These are phyloP conservation scores for Acanthococcus lagerstroemiae DNA, from an alignment of 2,888 invertebrate species.

Conservation along the genomic window DNA sequence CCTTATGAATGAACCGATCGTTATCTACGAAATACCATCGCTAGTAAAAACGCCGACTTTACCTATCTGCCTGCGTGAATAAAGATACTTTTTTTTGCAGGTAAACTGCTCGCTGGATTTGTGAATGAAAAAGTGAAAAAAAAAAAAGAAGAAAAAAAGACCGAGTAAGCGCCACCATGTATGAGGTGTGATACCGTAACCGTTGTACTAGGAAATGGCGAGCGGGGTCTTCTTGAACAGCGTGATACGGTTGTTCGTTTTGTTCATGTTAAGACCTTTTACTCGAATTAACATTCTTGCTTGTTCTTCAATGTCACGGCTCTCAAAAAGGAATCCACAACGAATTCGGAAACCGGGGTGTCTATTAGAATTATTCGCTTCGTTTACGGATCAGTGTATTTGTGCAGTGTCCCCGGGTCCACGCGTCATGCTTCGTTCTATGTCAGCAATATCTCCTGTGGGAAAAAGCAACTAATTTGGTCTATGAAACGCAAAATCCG, in stretches of 20 bases:
- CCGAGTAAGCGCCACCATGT: constrained; percentile 9
- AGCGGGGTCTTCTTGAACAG: not conserved
- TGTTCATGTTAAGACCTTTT: not conserved
- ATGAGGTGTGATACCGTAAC: constrained; percentile 26
- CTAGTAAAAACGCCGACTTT: constrained; percentile 23
- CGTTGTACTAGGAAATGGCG: not conserved
- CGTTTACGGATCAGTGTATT: no score
- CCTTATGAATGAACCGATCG: constrained; percentile 29
- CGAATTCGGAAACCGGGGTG: not conserved
- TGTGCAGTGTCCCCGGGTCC: no score
- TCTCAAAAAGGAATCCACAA: not conserved
- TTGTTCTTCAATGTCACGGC: not conserved
- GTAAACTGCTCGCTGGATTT: constrained; percentile 10
- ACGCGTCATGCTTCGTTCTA: no score
- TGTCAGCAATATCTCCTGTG: no score
- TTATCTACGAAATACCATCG: constrained; percentile 22
- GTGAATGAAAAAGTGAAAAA: constrained; percentile 22
- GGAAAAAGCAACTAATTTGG: no score
- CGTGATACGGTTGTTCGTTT: constrained; percentile 1
- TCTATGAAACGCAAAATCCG: no score
- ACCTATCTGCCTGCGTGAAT: no score
- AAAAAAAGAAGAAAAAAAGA: constrained; percentile 13
- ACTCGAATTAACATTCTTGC: not conserved
- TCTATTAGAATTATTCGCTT: not conserved
- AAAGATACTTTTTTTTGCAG: constrained; percentile 17